These are phyloP conservation scores for Antechinus stuartii DNA, from an alignment of 2,113 vertebrate species.

Conservation along the genomic window DNA sequence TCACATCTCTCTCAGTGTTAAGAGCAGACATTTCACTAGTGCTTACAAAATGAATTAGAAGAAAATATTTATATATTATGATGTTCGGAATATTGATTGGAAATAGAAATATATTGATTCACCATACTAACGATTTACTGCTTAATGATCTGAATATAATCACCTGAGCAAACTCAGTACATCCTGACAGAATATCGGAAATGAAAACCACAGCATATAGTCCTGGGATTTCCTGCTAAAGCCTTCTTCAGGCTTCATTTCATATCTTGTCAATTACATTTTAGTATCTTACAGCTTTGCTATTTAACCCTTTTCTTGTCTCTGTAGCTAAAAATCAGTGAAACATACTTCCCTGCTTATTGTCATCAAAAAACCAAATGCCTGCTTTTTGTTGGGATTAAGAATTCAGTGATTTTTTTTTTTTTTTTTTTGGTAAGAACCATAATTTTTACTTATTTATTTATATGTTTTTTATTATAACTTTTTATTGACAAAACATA, in stretches of 20 bases:
- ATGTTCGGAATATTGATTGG: not conserved
- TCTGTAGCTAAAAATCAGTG: not conserved
- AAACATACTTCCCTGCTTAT: not conserved
- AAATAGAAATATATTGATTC: not conserved
- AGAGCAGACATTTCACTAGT: not conserved
- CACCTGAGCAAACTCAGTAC: not conserved
- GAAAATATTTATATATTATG: not conserved
- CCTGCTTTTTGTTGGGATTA: not conserved
- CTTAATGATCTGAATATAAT: conserved; percentile 11
- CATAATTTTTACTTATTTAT: too few relatives aligned
- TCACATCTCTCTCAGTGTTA: not conserved
- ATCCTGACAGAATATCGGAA: not conserved
- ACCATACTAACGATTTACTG: not conserved
- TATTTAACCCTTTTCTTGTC: not conserved
- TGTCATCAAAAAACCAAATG: not conserved
- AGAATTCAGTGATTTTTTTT: not conserved
- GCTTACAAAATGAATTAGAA: not conserved
- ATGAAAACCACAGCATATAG: not conserved
- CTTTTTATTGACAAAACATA: too few relatives aligned
- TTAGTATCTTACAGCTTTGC: not conserved
- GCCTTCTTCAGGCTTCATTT: not conserved
- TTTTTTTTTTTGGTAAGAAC: too few relatives aligned
- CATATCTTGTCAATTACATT: not conserved
- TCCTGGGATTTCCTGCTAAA: not conserved
- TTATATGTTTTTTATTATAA: too few relatives aligned